Conservation (phyloP, 1,140 invertebrate species). For the Neodiprion fabricii region DNA sequence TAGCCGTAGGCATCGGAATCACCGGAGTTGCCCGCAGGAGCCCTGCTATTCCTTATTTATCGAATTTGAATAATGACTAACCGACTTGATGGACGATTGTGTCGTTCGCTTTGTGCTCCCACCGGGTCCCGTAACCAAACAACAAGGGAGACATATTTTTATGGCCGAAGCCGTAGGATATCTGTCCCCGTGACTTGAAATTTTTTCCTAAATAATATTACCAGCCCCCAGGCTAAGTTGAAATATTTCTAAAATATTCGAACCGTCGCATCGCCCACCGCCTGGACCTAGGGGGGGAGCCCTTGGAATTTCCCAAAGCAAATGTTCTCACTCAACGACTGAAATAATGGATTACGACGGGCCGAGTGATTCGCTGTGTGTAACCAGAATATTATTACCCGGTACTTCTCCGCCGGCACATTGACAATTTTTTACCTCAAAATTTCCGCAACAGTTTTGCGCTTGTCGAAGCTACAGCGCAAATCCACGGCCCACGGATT, state of each 20-base stretch:
- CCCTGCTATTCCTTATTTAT: constrained; percentile 1
- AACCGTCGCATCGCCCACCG: constrained; percentile 6
- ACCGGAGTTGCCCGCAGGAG: not conserved
- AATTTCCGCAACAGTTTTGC: too few species aligned
- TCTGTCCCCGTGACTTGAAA: constrained; percentile 4
- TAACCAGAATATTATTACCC: not conserved
- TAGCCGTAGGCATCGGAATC: not conserved
- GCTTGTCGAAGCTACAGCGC: too few species aligned
- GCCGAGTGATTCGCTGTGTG: not conserved
- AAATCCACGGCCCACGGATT: too few species aligned
- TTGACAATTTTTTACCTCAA: too few species aligned
- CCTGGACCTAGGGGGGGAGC: not conserved
- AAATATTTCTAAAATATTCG: constrained; percentile 16
- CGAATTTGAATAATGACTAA: constrained; percentile 8
- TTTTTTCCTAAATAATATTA: constrained; percentile 8
- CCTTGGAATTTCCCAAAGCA: not conserved
- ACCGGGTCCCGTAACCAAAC: not conserved
- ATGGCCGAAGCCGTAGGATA: constrained; percentile 11
- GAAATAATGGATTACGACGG: not conserved
- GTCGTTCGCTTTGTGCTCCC: constrained; percentile 9
- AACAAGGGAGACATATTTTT: constrained; percentile 14
- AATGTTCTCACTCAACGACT: not conserved
- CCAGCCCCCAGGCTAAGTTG: not conserved
- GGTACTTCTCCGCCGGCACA: not conserved
- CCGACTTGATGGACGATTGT: constrained; percentile 1